Evolutionary conservation across 2,888 invertebrate species (phyloP), one percentile per base, ranked within the genome.

Genomic region (Ennomos fuscantarius): DNA sequence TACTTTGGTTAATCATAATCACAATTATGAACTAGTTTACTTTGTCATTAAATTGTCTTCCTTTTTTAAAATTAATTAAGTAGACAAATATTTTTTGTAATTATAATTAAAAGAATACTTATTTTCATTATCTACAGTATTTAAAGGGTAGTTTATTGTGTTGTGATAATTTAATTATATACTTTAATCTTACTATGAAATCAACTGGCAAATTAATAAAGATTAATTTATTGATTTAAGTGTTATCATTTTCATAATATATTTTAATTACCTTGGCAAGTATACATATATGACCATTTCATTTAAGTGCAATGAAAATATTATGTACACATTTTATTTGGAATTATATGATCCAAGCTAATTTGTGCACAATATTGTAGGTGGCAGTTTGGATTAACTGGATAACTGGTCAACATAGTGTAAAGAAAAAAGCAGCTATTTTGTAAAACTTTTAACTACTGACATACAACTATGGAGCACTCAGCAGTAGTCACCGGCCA

Each of bases 71-170:
- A 24, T 24, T 6, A 24, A 24, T 6, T 24, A 24, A 24, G 24
- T 46, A 42, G 13, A 41, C 31, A 49, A 55, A 45, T 66, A 71
- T 69, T 73, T 72, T 48, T 32, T 39, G 40, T 56, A 6, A 47
- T 63, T 60, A 52, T 3, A 6, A 0, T 24, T 24, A 24, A 24
- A 24, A n/a, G 24, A 3, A 24, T 5, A 65, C 60, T 69, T 47
- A 57, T 34, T 42, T 55, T 64, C 45, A 57, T 33, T 6, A 56
- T 51, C 60, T 11, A 39, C 8, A 37, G 55, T 15, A 54, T 56
- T 56, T 31, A 34, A 15, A 2, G 12, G 37, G 49, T 13, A 47
- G 24, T n/a, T 56, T 62, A n/a, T 54, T 48, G 31, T 55, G 48
- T 62, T 65, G 60, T 62, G 57, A 65, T 65, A 62, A 52, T 59